Evolutionary conservation across 1,140 invertebrate species (phyloP).

Genomic region (Pinna nobilis): DNA sequence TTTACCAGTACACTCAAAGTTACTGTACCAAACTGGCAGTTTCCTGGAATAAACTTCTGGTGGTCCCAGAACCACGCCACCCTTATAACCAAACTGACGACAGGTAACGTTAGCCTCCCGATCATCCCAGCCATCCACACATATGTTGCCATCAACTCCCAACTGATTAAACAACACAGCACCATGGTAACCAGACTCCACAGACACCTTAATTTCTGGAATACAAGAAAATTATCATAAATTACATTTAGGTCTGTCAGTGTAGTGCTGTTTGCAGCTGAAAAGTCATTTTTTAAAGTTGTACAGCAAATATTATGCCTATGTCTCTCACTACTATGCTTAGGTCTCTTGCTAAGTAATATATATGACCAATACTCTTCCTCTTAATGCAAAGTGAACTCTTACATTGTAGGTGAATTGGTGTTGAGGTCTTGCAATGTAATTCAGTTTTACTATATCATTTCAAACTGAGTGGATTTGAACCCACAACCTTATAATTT

Average conservation of each 20-base stretch:
- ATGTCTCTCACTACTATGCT: no score
- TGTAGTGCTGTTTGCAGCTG: no score
- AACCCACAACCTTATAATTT: no score
- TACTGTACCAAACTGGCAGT: slow-evolving; percentile 50
- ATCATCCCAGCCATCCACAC: slow-evolving; percentile 56
- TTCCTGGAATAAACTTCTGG: slow-evolving; percentile 38
- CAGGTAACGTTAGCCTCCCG: slow-evolving; percentile 58
- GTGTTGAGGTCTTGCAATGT: no score
- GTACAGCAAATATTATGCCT: no score
- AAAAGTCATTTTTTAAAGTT: no score
- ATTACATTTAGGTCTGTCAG: not conserved
- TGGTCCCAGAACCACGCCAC: slow-evolving; percentile 55
- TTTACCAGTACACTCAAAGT: slow-evolving; percentile 47
- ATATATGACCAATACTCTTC: no score
- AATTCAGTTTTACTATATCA: no score
- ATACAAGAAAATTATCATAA: not conserved
- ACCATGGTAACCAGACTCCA: slow-evolving; percentile 50
- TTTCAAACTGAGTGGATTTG: no score
- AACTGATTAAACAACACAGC: slow-evolving; percentile 49
- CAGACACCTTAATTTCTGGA: slow-evolving; percentile 47
- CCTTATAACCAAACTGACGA: slow-evolving; percentile 43
- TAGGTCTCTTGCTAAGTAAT: no score
- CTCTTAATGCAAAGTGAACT: no score
- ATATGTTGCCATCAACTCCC: slow-evolving; percentile 56
- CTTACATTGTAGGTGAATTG: no score